phyloP scores from a whole-genome alignment of 1,140 invertebrate genomes.

The Pissodes strobi region DNA sequence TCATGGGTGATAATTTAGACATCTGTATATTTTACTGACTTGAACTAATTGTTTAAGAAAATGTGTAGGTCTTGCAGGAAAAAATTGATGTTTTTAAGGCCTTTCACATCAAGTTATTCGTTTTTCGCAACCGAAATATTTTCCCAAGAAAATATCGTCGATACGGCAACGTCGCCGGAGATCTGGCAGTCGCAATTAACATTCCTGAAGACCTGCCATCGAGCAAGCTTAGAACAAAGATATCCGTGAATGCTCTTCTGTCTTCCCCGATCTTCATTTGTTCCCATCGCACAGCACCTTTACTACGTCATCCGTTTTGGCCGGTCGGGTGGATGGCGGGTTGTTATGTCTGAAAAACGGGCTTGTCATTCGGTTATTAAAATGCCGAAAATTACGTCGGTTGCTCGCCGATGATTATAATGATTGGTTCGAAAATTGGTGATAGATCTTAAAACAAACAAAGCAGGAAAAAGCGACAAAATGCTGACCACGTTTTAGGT shows the following conservation, averaged over 20 bases:
- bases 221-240: constrained; percentile 27
- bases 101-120: too few relatives aligned
- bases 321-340: neutral
- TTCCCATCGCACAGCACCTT: constrained; percentile 4
- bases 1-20: neutral
- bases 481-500: too few relatives aligned
- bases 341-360: constrained; percentile 2
- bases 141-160: neutral
- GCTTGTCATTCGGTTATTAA: constrained; percentile 15
- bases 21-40: too few relatives aligned
- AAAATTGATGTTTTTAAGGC: too few relatives aligned
- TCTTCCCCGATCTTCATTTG: constrained; percentile 27
- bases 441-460: too few relatives aligned
- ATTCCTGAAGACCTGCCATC: constrained; percentile 29
- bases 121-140: too few relatives aligned
- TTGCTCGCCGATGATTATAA: too few relatives aligned
- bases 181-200: constrained; percentile 26
- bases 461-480: too few relatives aligned
- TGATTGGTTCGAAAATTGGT: too few relatives aligned
- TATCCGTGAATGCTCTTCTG: constrained; percentile 27
- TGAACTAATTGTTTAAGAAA: too few relatives aligned
- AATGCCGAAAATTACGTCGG: constrained; percentile 13
- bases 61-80: too few relatives aligned
- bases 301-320: too few relatives aligned
- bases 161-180: constrained; percentile 15